A percentile compares a stretch with the other conserved stretches of the same genome.
phyloP scores from a whole-genome alignment of 2,113 vertebrate genomes.

The Gymnocephalus cernua region DNA sequence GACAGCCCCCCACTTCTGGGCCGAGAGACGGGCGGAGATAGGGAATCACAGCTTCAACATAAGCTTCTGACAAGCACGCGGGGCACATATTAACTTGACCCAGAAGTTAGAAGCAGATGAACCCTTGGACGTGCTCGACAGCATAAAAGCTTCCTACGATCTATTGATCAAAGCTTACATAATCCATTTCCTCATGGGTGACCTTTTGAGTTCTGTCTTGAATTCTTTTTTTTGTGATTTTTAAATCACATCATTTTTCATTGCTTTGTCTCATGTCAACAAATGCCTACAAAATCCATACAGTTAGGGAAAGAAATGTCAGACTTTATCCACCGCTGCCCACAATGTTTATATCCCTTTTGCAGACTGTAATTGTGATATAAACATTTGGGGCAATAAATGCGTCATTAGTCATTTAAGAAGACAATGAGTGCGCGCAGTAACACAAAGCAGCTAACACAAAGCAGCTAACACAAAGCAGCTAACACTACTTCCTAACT shows the following conservation, averaged over 20 bases:
- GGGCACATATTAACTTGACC: conserved; percentile 48
- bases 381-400: no score
- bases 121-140: neutral
- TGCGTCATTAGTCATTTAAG: no score
- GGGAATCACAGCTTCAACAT: conserved; percentile 50
- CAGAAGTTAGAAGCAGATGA: conserved; percentile 44
- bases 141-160: neutral
- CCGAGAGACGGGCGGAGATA: conserved; percentile 46
- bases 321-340: no score
- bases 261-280: neutral
- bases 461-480: no score
- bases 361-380: no score
- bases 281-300: conserved; percentile 14
- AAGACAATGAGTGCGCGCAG: no score
- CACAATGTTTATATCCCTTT: no score
- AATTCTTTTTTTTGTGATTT: conserved; percentile 14
- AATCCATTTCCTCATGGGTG: conserved; percentile 29
- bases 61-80: conserved; percentile 41
- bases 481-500: no score
- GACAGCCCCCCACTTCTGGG: conserved; percentile 44
- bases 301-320: no score
- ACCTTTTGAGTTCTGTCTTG: conserved; percentile 36
- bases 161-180: conserved; percentile 36
- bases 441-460: no score
- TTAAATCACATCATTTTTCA: conserved; percentile 16